These are phyloP conservation scores for Hydrozoanthus gracilis DNA, from an alignment of 92 coral and sea anemone genomes.

Conservation along the genomic window DNA sequence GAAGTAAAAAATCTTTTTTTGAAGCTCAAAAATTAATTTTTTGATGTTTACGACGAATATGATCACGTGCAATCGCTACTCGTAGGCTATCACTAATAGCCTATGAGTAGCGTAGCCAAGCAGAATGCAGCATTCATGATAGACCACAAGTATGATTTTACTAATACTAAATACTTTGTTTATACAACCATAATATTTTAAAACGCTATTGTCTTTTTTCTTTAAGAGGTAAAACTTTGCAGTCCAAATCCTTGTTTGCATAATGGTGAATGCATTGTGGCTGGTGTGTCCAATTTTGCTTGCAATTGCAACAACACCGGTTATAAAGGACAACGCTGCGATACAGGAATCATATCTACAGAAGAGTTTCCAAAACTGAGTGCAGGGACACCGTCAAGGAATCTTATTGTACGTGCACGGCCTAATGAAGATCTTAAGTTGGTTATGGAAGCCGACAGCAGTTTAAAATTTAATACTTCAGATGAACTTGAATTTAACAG, in stretches of 20 bases:
- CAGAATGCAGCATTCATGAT: too few species aligned
- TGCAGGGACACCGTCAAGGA: constrained; percentile 1
- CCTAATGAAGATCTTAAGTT: constrained; percentile 32
- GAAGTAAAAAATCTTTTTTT: too few species aligned
- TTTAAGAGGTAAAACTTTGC: constrained; percentile 46
- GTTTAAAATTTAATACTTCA: constrained; percentile 33
- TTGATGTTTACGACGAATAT: too few species aligned
- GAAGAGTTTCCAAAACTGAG: constrained; percentile 56
- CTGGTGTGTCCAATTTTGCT: constrained; percentile 15
- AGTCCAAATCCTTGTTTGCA: constrained; percentile 66
- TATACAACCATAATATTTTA: not conserved
- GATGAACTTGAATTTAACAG: not conserved
- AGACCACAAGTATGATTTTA: too few species aligned
- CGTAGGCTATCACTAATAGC: too few species aligned
- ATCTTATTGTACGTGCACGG: constrained; percentile 45
- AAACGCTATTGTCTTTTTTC: not conserved
- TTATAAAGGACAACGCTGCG: constrained; percentile 56
- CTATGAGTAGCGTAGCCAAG: too few species aligned
- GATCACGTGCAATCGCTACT: too few species aligned
- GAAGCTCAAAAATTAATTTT: too few species aligned
- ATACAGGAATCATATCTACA: constrained; percentile 52
- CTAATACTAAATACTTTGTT: too few species aligned
- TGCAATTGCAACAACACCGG: constrained; percentile 67
- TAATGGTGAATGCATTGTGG: constrained; percentile 52
- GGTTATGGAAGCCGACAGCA: not conserved